Evolutionary conservation across 2,113 vertebrate species (phyloP), one percentile per base, ranked within the genome.

Genomic region (Salvelinus sp.): DNA sequence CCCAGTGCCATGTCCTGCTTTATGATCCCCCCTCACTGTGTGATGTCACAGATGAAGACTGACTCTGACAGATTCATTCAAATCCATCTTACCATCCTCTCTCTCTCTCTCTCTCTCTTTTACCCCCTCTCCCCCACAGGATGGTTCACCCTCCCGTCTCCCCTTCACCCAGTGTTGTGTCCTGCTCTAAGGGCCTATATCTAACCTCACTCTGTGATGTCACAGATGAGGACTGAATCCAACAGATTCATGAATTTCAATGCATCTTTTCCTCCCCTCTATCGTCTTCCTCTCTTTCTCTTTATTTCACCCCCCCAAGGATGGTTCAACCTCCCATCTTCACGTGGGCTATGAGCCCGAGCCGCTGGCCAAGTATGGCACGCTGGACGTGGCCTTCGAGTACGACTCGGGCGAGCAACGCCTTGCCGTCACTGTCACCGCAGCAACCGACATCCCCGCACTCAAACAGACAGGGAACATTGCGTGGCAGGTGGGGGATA

Each of bases 381-480:
- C 96, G 1, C 91, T 99, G 93, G 97, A 99, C 90, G 97, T 98
- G 81, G 98, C 95, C 86, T 98, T 99, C 85, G 97, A 98, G 91
- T 98, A 98, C 88, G 96, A 98, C 90, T 96, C 96, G 72, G 89
- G 95, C 63, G 96, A 96, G 90, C 96, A 98, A 94, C 95, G 95
- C 92, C 92, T 99, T 92, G 93, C 96, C 72, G 96, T 98, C 89
- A 98, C 97, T 5, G 97, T 98, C 90, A 98, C 96, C 28, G 96
- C 97, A 76, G 96, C 97, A 72, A 98, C 96, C 69, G 97, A 99
- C 93, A 95, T 99, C 89, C 96, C 97, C 6, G 93, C 95, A 18
- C 95, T 97, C 83, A 96, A 93, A 86, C 96, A 96, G 93, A 94
- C 95, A 69, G 95, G 97, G 82, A 98, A 95, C 93, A 93, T 92